A percentile compares a stretch with the other conserved stretches of the same genome.
phyloP scores from a whole-genome alignment of 23 tunicate genomes.

The Trididemnum miniatum region DNA sequence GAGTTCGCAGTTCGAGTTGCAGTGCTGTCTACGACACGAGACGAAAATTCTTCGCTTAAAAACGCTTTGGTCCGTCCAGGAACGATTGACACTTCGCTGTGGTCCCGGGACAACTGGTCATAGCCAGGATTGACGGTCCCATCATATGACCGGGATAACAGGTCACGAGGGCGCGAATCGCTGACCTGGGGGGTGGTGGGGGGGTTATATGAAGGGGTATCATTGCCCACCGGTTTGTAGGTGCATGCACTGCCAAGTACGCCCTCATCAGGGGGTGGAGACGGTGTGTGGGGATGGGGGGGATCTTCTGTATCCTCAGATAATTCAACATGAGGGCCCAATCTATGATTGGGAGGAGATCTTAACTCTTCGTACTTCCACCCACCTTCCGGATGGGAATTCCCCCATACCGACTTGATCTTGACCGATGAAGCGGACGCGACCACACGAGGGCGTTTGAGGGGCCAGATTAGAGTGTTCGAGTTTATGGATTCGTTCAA shows the following conservation, averaged over 20 bases:
- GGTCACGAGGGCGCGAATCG: background rate
- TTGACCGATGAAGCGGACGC: constrained; percentile 5
- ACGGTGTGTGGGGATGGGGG: constrained; percentile 57
- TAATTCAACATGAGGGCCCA: background rate
- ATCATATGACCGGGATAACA: background rate
- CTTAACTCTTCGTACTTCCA: background rate
- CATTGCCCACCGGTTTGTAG: background rate
- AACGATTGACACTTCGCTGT: background rate
- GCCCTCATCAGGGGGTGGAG: constrained; percentile 63
- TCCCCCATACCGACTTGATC: background rate
- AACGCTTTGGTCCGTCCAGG: background rate
- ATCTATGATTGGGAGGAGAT: background rate
- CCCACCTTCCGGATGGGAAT: background rate
- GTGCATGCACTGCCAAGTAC: background rate
- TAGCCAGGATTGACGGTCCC: background rate
- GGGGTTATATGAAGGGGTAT: background rate
- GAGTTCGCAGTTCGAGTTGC: background rate
- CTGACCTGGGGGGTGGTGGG: background rate
- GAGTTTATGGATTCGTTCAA: constrained; percentile 65
- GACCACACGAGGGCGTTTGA: background rate
- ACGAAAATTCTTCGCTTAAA: background rate
- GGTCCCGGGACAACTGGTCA: background rate
- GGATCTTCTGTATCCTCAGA: background rate
- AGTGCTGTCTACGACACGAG: background rate
- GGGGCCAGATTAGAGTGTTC: constrained; percentile 56